A percentile compares a stretch with the other conserved stretches of the same genome.
These are phyloP conservation scores for Dolichomitus sp. DNA, from an alignment of 2,888 invertebrate species.

Conservation along the genomic window DNA sequence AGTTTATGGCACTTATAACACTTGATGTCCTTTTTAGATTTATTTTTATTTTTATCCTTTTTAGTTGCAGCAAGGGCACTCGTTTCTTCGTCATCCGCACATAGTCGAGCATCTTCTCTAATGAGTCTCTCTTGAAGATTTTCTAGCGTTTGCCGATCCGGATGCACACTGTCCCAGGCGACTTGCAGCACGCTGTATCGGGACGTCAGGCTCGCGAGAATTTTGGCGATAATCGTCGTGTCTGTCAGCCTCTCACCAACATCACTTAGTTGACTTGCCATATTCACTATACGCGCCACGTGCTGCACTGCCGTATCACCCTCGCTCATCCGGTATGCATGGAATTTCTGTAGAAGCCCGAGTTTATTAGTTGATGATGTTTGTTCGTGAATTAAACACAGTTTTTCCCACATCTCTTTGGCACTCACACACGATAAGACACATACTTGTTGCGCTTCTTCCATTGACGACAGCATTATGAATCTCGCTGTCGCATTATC, in stretches of 20 bases:
- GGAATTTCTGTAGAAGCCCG: no score
- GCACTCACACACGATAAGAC: conserved; percentile 51
- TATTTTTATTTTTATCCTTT: conserved; percentile 3
- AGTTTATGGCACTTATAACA: conserved; percentile 54
- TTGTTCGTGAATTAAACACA: conserved; percentile 67
- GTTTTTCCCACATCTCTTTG: conserved; percentile 67
- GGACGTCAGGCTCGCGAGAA: background rate
- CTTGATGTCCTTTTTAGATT: no score
- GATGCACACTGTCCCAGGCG: background rate
- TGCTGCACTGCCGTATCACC: no score
- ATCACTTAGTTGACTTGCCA: no score
- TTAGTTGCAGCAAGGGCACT: background rate
- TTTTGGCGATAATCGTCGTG: no score
- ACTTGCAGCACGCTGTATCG: background rate
- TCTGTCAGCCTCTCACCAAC: no score
- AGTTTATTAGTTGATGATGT: no score
- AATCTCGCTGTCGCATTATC: no score
- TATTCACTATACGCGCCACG: no score
- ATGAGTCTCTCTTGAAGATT: background rate
- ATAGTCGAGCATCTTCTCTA: background rate
- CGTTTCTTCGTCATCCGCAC: background rate
- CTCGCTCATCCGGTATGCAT: no score
- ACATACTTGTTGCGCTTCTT: conserved; percentile 61
- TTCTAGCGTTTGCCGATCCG: background rate
- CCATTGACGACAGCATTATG: no score